A percentile compares a stretch with the other conserved stretches of the same genome.
phyloP scores from a whole-genome alignment of 1,140 invertebrate species.

The Heliothis virescens region DNA sequence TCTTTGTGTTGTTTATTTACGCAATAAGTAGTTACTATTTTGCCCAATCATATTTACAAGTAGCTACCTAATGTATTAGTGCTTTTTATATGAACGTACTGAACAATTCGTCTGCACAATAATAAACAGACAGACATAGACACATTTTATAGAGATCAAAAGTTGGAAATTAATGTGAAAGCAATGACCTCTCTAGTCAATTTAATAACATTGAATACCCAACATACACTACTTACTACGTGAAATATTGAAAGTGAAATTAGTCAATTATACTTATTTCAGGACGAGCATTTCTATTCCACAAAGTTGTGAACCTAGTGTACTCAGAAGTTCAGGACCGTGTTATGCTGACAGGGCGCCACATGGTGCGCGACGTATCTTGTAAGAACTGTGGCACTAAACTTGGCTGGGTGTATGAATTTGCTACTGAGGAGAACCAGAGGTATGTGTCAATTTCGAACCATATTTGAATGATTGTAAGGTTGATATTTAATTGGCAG shows the following conservation, averaged over 20 bases:
- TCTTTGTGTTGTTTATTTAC: neutral
- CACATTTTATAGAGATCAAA: too few relatives aligned
- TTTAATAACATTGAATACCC: too few relatives aligned
- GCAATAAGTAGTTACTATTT: neutral
- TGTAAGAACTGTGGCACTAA: conserved; percentile 98
- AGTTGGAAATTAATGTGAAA: neutral
- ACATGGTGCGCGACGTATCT: conserved; percentile 99
- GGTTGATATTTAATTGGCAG: too few relatives aligned
- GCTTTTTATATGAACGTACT: too few relatives aligned
- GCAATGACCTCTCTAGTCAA: too few relatives aligned
- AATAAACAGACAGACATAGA: neutral
- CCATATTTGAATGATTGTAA: neutral
- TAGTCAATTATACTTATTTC: conserved; percentile 26
- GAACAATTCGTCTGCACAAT: too few relatives aligned
- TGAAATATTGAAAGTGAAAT: neutral
- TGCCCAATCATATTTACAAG: neutral
- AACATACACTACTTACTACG: too few relatives aligned
- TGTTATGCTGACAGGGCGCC: conserved; percentile 97
- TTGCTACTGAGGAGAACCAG: conserved; percentile 98
- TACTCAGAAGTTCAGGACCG: conserved; percentile 97
- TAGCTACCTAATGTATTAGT: neutral
- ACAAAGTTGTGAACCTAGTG: conserved; percentile 96
- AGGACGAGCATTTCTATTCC: conserved; percentile 97
- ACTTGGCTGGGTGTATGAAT: conserved; percentile 98
- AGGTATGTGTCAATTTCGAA: conserved; percentile 86